phyloP scores from a whole-genome alignment of 2,113 vertebrate genomes.

The Bubo scandiacus region DNA sequence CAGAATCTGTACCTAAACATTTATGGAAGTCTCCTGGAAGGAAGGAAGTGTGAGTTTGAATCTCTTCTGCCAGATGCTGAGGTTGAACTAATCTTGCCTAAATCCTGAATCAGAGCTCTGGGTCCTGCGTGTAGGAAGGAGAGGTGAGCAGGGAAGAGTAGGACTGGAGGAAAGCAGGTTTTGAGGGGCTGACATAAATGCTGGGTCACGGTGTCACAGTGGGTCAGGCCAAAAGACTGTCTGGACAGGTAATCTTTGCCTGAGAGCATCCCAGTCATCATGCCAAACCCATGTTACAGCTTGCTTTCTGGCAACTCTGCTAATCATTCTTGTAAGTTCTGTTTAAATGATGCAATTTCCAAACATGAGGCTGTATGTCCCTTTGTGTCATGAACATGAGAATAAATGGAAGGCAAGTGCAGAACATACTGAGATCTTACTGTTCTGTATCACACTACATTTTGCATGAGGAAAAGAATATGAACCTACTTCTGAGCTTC shows the following conservation, averaged over 20 bases:
- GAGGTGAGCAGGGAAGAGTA: background rate
- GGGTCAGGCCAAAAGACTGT: background rate
- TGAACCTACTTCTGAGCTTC: background rate
- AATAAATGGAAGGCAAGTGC: background rate
- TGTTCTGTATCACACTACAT: background rate
- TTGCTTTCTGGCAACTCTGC: background rate
- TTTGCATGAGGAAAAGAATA: accelerated
- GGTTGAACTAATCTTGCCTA: background rate
- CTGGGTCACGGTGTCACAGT: background rate
- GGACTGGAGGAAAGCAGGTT: background rate
- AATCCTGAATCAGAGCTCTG: background rate
- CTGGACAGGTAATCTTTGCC: background rate
- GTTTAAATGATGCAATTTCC: background rate
- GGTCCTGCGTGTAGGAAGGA: background rate
- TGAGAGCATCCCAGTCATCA: background rate
- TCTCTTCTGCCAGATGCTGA: background rate
- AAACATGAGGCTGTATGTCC: background rate
- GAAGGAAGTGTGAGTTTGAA: background rate
- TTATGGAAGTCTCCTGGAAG: background rate
- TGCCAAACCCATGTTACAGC: accelerated
- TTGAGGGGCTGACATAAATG: background rate
- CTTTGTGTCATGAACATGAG: background rate
- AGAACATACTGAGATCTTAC: background rate
- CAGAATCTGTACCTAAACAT: background rate
- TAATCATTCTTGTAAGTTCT: background rate